Percentiles rank a stretch among this genome's conserved stretches.
Evolutionary conservation across 2,888 invertebrate genomes (phyloP).

Genomic region (Epsilonema sp.): DNA sequence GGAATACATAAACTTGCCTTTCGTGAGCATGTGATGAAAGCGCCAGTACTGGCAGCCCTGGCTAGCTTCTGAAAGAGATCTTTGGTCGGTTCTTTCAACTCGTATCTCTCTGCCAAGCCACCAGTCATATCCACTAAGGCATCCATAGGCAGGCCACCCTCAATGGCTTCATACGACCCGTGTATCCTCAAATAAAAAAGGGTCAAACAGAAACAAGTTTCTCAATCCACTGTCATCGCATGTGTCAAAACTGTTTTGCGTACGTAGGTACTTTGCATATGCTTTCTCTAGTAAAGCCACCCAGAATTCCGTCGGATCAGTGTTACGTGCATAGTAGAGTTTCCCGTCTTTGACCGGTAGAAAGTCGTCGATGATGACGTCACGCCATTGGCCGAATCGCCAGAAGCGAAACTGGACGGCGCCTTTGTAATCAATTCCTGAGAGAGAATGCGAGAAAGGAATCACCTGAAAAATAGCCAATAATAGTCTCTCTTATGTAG

Average conservation of each 20-base stretch:
- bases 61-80: slow-evolving; percentile 29
- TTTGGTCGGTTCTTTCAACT: slow-evolving; percentile 20
- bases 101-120: slow-evolving; percentile 34
- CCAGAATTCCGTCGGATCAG: slow-evolving; percentile 29
- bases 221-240: too few relatives aligned
- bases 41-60: slow-evolving; percentile 30
- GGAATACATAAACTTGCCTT: slow-evolving; percentile 25
- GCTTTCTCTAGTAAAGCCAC: slow-evolving; percentile 29
- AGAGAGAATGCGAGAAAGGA: slow-evolving; percentile 27
- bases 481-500: too few relatives aligned
- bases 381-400: slow-evolving; percentile 33
- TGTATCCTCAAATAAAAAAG: slow-evolving; percentile 30
- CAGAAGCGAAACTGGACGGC: slow-evolving; percentile 32
- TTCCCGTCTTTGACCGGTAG: slow-evolving; percentile 19
- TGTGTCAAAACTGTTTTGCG: too few relatives aligned
- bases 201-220: too few relatives aligned
- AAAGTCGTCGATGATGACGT: slow-evolving; percentile 32
- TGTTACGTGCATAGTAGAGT: slow-evolving; percentile 25
- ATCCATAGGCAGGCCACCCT: slow-evolving; percentile 35
- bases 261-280: slow-evolving; percentile 25
- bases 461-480: too few relatives aligned
- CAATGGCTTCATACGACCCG: slow-evolving; percentile 34
- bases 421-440: slow-evolving; percentile 29
- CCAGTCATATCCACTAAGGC: slow-evolving; percentile 36
- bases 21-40: slow-evolving; percentile 32